phyloP scores from a whole-genome alignment of 2,797 vertebrate genomes.

The Poeciliopsis gracilis region DNA sequence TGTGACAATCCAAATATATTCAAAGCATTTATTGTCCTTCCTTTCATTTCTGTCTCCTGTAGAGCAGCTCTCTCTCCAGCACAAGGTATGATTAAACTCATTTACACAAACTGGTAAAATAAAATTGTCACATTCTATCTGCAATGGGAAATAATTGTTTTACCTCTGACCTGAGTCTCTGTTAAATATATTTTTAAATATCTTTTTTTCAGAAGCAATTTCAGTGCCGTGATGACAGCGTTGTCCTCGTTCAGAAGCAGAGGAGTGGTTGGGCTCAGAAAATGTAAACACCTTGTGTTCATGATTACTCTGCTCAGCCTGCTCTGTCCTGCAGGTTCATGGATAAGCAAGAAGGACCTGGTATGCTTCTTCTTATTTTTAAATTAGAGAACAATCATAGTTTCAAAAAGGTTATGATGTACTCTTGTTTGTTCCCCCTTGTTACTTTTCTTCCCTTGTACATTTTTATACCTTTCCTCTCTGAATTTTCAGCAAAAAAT shows the following conservation, averaged over 20 bases:
- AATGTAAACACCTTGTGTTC: background rate
- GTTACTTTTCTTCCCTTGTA: background rate
- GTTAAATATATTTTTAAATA: background rate
- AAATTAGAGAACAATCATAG: background rate
- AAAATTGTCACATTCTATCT: too few species aligned
- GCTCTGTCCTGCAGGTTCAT: background rate
- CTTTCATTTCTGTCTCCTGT: fast-evolving
- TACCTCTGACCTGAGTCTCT: background rate
- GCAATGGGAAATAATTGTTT: fast-evolving
- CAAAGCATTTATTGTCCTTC: background rate
- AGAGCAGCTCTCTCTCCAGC: fast-evolving
- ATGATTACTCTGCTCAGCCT: background rate
- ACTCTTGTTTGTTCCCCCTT: background rate
- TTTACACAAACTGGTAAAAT: background rate
- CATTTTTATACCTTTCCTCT: background rate
- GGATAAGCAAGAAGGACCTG: background rate
- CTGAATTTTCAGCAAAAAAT: background rate
- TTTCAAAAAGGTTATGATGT: background rate
- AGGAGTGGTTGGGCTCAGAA: too few species aligned
- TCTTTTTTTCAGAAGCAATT: background rate
- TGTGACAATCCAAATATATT: background rate
- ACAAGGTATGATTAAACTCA: background rate
- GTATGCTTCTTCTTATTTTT: background rate
- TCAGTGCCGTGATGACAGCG: background rate
- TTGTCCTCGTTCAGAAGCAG: background rate